Evolutionary conservation across 2,113 vertebrate genomes (phyloP), one percentile per base, ranked within the genome.

Genomic region (Leuciscus idus): DNA sequence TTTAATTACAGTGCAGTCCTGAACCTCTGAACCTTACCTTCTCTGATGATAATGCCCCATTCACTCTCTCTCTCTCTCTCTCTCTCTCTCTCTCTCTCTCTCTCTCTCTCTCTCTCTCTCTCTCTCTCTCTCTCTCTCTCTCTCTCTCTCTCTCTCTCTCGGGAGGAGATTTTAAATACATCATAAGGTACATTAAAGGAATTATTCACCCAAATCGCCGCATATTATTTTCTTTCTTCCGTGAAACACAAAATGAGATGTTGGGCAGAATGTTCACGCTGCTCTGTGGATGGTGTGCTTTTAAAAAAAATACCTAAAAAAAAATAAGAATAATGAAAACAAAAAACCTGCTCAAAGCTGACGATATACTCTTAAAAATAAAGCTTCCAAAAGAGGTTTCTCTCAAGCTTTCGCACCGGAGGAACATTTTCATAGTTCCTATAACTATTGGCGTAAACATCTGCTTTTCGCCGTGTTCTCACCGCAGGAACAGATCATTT

Each of bases 1-100:
- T 89, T 87, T 89, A 89, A 89, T 89, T 89, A 89, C 88, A 82
- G 85, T 57, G 64, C 46, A 33, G 62, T 33, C 46, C 62, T 82
- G 62, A 82, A 68, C 80, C 80, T 82, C 80, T 82, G 62, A 68
- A 66, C 62, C 64, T 66, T 52, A 70, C 62, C 62, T 68, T 46
- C 39, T 10, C 79, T 81, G 57, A 68, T 68, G 61, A 82, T 82
- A 68, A 66, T 50, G 62, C 80, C 62, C 30, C 52, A 80, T 59
- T 78, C 33, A 23, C 59, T 43, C 39, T n/a, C 43, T 50, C 85
- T 48, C 36, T 80, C 13, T 61, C 8, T 52, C 59, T 43, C 39
- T n/a, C 43, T 7, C 15, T 55, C 52, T 55, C 17, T 55, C 15
- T 50, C 26, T 50, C 36, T 66, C 39, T n/a, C 78, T 55, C 61